These are phyloP conservation scores for Agriopis marginaria DNA, from an alignment of 2,888 invertebrate species.

Conservation along the genomic window DNA sequence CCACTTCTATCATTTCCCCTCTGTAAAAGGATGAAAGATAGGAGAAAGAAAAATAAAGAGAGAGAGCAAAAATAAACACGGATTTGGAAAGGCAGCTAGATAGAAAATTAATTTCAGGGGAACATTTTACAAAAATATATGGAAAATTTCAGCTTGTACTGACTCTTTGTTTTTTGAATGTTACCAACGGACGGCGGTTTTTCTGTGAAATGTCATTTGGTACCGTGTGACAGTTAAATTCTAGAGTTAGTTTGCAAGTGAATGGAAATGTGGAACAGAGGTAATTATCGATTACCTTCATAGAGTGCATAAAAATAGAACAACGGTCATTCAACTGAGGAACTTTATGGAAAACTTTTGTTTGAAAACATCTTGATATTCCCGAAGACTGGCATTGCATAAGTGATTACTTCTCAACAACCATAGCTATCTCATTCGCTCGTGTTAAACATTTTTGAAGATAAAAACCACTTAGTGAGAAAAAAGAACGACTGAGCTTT, in stretches of 20 bases:
- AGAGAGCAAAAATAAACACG: neutral
- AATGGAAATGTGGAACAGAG: constrained; percentile 3
- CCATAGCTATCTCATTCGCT: no score
- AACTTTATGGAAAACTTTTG: neutral
- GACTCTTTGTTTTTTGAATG: neutral
- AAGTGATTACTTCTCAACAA: no score
- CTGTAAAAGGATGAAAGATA: constrained; percentile 22
- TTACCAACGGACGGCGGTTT: neutral
- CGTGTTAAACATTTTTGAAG: no score
- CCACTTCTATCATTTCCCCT: constrained; percentile 19
- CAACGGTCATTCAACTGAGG: neutral
- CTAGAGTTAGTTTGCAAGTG: neutral
- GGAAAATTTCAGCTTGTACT: neutral
- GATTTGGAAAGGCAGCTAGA: neutral
- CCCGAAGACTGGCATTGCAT: no score
- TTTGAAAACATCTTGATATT: no score
- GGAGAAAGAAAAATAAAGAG: constrained; percentile 2
- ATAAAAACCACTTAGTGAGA: no score
- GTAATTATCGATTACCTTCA: constrained; percentile 2
- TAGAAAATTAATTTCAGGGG: neutral
- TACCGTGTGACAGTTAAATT: constrained; percentile 1
- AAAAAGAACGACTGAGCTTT: no score
- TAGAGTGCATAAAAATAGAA: constrained; percentile 2
- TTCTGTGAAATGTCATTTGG: neutral
- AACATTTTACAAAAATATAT: neutral